Evolutionary conservation across 37 sponge, comb jelly and placozoan species (phyloP).

Genomic region (Haliclona indistincta): DNA sequence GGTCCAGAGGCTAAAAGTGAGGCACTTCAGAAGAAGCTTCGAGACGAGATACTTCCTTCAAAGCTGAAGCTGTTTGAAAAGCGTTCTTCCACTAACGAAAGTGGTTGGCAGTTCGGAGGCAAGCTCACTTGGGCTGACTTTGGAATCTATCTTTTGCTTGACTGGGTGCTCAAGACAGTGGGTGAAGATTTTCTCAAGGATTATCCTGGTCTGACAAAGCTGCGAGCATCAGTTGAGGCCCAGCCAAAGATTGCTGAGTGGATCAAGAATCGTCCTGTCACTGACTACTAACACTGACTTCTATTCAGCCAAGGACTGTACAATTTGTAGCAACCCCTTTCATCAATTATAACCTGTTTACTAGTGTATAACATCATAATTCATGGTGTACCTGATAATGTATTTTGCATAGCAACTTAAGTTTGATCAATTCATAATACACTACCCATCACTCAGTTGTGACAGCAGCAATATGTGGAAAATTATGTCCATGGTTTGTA

Average conservation of each 20-base stretch:
- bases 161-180: background rate
- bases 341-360: too few species aligned
- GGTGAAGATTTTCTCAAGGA: slow-evolving; percentile 17
- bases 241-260: slow-evolving; percentile 62
- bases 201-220: slow-evolving; percentile 35
- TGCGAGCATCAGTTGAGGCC: slow-evolving; percentile 20
- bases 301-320: too few species aligned
- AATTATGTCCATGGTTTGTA: too few species aligned
- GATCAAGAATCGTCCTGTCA: slow-evolving; percentile 48
- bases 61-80: slow-evolving; percentile 23
- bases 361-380: too few species aligned
- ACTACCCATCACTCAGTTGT: too few species aligned
- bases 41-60: slow-evolving; percentile 12
- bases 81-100: background rate
- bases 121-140: slow-evolving; percentile 47
- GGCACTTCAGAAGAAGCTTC: slow-evolving; percentile 16
- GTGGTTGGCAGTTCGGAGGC: slow-evolving; percentile 37
- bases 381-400: too few species aligned
- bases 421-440: too few species aligned
- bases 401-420: too few species aligned
- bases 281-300: slow-evolving; percentile 12
- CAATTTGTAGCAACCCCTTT: too few species aligned
- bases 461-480: too few species aligned
- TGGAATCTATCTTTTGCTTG: background rate
- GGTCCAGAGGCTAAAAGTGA: slow-evolving; percentile 49